Conservation (phyloP, 23 tunicate species). For the Phallusia fumigata region DNA sequence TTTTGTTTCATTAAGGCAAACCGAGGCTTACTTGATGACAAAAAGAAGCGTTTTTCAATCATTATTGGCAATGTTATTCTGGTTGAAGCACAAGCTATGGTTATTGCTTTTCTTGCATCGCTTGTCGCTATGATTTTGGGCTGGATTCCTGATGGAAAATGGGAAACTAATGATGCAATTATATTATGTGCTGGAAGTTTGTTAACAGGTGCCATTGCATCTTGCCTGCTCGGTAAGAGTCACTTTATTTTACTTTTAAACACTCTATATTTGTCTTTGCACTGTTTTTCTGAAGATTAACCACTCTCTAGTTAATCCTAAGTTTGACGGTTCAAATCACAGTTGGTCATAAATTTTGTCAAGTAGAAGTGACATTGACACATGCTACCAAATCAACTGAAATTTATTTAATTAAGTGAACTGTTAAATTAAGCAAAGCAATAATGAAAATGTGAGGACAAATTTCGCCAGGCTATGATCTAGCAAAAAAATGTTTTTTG, state of each 20-base stretch:
- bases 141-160: constrained; percentile 97
- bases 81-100: constrained; percentile 96
- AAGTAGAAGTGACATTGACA: no score
- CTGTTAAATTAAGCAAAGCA: no score
- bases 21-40: constrained; percentile 60
- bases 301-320: no score
- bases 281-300: neutral
- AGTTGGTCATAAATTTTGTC: no score
- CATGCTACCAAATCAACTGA: no score
- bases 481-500: no score
- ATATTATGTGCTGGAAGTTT: constrained; percentile 81
- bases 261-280: neutral
- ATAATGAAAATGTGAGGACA: no score
- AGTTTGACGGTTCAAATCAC: no score
- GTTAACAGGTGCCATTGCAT: constrained; percentile 94
- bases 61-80: constrained; percentile 74
- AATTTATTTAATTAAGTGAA: no score
- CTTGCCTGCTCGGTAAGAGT: constrained; percentile 61
- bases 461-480: no score
- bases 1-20: constrained; percentile 68
- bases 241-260: neutral
- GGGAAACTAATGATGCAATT: constrained; percentile 86
- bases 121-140: constrained; percentile 90
- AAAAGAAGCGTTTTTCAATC: constrained; percentile 35
- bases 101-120: constrained; percentile 90